These are phyloP conservation scores for Leptocoma aspasia DNA, from an alignment of 2,113 vertebrate species.

Conservation along the genomic window DNA sequence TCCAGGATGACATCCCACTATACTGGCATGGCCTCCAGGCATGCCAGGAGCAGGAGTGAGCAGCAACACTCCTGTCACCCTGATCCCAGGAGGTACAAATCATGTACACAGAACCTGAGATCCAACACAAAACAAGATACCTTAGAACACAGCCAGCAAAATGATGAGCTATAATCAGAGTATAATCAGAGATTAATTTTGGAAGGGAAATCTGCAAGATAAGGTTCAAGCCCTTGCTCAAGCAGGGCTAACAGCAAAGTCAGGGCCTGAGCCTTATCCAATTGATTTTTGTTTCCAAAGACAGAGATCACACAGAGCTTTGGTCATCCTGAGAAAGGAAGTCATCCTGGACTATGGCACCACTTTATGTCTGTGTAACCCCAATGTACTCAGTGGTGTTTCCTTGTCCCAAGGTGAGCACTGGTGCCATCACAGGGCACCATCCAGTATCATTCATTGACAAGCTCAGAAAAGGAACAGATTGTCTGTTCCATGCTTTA, in stretches of 20 bases:
- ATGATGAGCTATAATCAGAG: rapidly evolving
- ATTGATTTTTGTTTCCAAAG: not conserved
- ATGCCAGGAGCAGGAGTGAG: not conserved
- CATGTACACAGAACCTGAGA: rapidly evolving
- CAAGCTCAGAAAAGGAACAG: not conserved
- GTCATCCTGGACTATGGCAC: not conserved
- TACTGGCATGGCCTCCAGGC: not conserved
- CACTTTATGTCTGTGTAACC: not conserved
- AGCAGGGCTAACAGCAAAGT: not conserved
- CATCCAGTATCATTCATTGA: rapidly evolving
- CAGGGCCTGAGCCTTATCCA: rapidly evolving
- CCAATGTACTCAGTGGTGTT: rapidly evolving
- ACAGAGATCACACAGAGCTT: not conserved
- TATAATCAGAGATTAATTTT: not conserved
- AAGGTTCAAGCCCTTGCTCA: not conserved
- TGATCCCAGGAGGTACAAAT: not conserved
- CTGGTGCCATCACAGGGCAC: rapidly evolving
- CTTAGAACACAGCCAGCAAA: not conserved
- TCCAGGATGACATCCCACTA: not conserved
- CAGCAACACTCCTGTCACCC: rapidly evolving
- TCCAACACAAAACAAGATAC: not conserved
- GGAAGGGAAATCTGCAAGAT: not conserved
- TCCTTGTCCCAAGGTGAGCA: too few relatives aligned
- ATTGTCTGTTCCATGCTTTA: not conserved
- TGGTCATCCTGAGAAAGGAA: not conserved